A percentile compares a stretch with the other conserved stretches of the same genome.
Conservation (phyloP, 2,888 invertebrate genomes). For the Micoletzkya japonica region DNA sequence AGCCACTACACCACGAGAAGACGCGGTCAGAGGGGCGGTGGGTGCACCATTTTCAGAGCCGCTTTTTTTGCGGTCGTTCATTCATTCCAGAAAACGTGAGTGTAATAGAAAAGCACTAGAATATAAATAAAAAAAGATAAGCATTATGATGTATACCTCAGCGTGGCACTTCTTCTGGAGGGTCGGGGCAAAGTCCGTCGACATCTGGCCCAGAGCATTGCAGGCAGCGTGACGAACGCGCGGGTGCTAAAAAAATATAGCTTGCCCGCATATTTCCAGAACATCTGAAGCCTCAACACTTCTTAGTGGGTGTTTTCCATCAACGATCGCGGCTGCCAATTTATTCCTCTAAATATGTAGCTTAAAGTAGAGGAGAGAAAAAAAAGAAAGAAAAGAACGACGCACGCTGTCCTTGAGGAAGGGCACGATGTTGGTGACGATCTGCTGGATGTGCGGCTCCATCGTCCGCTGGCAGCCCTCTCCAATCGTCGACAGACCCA, state of each 20-base stretch:
- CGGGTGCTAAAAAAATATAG: constrained; percentile 74
- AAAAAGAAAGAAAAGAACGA: constrained; percentile 37
- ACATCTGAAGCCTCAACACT: not conserved
- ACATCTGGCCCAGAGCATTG: constrained; percentile 98
- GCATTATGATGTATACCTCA: constrained; percentile 69
- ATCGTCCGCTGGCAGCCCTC: constrained; percentile 98
- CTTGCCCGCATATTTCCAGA: not conserved
- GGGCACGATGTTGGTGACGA: constrained; percentile 85
- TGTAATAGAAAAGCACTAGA: too few species aligned
- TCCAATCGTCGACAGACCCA: constrained; percentile 96
- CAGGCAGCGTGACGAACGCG: constrained; percentile 94
- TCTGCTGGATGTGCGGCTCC: constrained; percentile 89
- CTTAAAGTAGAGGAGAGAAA: too few species aligned
- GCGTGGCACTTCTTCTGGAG: constrained; percentile 98
- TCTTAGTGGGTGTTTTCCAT: too few species aligned
- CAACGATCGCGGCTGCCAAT: too few species aligned
- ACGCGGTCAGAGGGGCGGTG: too few species aligned
- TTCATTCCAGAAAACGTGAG: too few species aligned
- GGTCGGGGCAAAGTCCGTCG: constrained; percentile 92
- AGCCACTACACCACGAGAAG: too few species aligned
- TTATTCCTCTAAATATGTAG: too few species aligned
- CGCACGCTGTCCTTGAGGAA: constrained; percentile 82
- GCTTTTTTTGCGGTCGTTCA: too few species aligned
- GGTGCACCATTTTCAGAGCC: too few species aligned
- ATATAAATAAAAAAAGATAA: not conserved